Percentiles rank a stretch among this genome's conserved stretches.
Evolutionary conservation across 2,797 vertebrate species (phyloP).

Genomic region (Acrocephalus scirpaceus): DNA sequence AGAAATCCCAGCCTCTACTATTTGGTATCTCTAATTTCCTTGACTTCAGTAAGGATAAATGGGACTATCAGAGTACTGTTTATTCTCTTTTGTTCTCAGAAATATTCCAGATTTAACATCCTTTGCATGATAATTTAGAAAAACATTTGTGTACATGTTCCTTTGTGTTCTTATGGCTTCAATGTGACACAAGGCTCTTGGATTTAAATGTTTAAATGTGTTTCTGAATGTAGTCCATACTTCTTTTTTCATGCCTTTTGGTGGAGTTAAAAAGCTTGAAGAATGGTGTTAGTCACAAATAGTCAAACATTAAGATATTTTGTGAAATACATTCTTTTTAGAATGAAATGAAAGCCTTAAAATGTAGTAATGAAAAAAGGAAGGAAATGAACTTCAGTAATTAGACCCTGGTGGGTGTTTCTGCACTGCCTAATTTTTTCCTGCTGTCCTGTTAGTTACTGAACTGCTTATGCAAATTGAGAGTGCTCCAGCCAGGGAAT

Average conservation of each 20-base stretch:
- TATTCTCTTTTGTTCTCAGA: background rate
- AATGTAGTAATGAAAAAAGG: background rate
- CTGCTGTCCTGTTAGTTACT: conserved; percentile 40
- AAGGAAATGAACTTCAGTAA: background rate
- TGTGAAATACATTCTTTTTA: background rate
- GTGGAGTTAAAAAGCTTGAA: background rate
- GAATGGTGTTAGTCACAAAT: background rate
- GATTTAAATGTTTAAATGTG: background rate
- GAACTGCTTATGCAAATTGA: conserved; percentile 40
- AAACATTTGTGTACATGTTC: background rate
- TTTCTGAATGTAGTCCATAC: background rate
- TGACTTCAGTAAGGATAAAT: background rate
- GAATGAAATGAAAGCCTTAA: background rate
- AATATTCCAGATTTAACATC: background rate
- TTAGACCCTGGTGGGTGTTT: background rate
- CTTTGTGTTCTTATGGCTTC: background rate
- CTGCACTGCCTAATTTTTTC: background rate
- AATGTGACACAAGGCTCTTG: fast-evolving
- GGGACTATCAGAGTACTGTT: background rate
- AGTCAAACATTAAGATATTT: background rate
- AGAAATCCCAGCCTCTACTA: background rate
- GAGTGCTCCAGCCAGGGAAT: background rate
- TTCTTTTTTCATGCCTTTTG: background rate
- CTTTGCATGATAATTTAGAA: background rate
- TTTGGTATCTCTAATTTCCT: background rate